Conservation (phyloP, 2,888 invertebrate species). For the Cotesia congregata region DNA sequence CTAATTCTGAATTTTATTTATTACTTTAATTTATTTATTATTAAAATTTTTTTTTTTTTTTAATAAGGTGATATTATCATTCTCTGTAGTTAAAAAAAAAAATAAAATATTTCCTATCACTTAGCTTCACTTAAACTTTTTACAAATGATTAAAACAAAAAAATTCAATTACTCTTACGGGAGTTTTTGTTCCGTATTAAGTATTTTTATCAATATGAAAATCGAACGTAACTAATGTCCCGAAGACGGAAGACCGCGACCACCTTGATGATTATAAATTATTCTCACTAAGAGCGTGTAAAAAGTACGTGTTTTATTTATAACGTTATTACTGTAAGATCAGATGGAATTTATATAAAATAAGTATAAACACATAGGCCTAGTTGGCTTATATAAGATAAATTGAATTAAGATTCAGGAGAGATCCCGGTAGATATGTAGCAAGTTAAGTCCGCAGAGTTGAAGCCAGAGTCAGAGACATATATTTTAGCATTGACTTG, state of each 20-base stretch:
- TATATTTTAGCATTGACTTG: slow-evolving; percentile 3
- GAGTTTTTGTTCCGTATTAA: not conserved
- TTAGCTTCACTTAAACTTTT: not conserved
- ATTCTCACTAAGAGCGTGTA: not conserved
- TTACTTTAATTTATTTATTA: not conserved
- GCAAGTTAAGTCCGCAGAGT: not conserved
- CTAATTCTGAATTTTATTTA: not conserved
- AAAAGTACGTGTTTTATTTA: not conserved
- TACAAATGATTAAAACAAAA: not conserved
- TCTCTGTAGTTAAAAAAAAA: too few relatives aligned
- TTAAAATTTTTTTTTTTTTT: not conserved
- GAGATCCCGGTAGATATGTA: not conserved
- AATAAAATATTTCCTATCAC: too few relatives aligned
- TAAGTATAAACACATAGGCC: not conserved
- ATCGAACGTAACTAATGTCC: not conserved
- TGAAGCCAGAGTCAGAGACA: not conserved
- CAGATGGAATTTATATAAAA: not conserved
- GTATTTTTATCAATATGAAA: not conserved
- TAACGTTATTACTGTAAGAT: not conserved
- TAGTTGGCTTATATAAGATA: not conserved
- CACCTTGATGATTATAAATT: not conserved
- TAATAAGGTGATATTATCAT: too few relatives aligned
- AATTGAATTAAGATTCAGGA: not conserved
- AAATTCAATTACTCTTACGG: too few relatives aligned
- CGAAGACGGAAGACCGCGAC: not conserved